phyloP scores from a whole-genome alignment of 2,113 vertebrate species.

The Muscicapa adusta region DNA sequence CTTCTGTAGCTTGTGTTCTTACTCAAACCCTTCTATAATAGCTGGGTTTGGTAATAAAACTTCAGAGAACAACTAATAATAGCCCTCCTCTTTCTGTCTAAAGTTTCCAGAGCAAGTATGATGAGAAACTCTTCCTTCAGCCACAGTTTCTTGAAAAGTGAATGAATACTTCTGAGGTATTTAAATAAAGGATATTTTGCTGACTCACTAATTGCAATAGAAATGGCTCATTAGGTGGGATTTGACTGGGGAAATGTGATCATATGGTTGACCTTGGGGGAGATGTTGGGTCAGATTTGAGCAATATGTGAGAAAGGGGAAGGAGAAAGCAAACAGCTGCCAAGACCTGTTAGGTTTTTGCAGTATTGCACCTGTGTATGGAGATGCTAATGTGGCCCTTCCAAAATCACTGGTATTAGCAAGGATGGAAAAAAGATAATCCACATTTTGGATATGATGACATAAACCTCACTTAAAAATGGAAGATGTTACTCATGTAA shows the following conservation, averaged over 20 bases:
- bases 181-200: neutral
- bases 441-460: neutral
- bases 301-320: neutral
- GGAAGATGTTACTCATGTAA: neutral
- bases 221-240: neutral
- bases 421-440: neutral
- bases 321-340: neutral
- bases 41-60: neutral
- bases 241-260: neutral
- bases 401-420: neutral
- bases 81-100: neutral
- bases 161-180: neutral
- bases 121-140: neutral
- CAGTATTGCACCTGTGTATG: neutral
- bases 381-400: neutral
- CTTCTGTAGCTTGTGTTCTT: neutral
- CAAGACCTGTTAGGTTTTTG: neutral
- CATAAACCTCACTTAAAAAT: neutral
- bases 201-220: neutral
- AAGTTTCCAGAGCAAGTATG: neutral
- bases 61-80: neutral
- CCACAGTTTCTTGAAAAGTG: neutral
- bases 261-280: neutral
- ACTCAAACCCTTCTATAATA: neutral
- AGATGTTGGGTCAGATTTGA: neutral